Percentiles rank a stretch among this genome's conserved stretches.
Evolutionary conservation across 2,888 invertebrate species (phyloP).

Genomic region (Apotomis capreana): DNA sequence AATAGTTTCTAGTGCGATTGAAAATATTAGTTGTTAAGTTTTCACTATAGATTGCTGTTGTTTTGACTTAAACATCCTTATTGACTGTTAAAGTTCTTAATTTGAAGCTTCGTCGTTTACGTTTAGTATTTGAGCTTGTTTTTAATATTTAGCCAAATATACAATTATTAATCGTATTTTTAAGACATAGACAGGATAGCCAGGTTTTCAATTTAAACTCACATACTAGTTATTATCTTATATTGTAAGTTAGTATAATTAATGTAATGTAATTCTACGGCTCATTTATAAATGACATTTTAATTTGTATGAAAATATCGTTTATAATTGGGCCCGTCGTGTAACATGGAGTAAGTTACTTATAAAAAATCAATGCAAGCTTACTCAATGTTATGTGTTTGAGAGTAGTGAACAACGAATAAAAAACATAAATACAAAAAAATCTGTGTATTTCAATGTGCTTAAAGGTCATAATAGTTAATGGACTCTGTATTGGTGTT

Average conservation of each 20-base stretch:
- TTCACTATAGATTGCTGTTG: conserved; percentile 78
- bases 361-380: conserved; percentile 44
- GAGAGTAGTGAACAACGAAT: conserved; percentile 78
- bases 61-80: conserved; percentile 79
- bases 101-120: conserved; percentile 71
- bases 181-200: conserved; percentile 81
- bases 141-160: conserved; percentile 78
- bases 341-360: conserved; percentile 58
- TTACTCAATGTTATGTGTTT: conserved; percentile 60
- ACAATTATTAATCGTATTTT: conserved; percentile 75
- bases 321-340: conserved; percentile 63
- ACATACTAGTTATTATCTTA: conserved; percentile 71
- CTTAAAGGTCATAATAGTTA: conserved; percentile 78
- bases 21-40: conserved; percentile 71
- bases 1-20: conserved; percentile 38
- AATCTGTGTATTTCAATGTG: conserved; percentile 69
- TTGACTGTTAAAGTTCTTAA: conserved; percentile 72
- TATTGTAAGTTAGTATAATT: conserved; percentile 75
- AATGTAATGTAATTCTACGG: conserved; percentile 78
- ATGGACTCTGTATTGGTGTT: conserved; percentile 73
- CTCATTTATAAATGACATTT: conserved; percentile 55
- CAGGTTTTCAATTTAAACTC: conserved; percentile 82
- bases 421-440: conserved; percentile 77
- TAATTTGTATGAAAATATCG: conserved; percentile 39
- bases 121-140: conserved; percentile 70